Percentiles rank a stretch among this genome's conserved stretches.
phyloP scores from a whole-genome alignment of 2,797 vertebrate genomes.

The Myripristis jacobus region DNA sequence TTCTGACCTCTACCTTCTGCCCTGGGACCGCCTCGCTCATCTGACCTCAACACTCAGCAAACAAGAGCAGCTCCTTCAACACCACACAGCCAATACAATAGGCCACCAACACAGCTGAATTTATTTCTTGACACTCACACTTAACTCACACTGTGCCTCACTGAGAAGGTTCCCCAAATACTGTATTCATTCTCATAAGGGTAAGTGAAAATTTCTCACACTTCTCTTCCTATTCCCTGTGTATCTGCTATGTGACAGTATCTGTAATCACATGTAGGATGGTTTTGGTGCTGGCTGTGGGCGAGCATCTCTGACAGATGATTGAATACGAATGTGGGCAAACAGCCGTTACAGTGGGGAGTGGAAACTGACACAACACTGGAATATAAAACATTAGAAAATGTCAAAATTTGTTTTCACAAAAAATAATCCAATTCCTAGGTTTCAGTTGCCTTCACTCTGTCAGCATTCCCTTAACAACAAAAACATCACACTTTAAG shows the following conservation, averaged over 20 bases:
- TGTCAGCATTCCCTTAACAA: slow-evolving; percentile 40
- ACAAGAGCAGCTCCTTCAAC: slow-evolving; percentile 11
- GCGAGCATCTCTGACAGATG: slow-evolving; percentile 48
- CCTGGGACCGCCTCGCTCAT: slow-evolving; percentile 40
- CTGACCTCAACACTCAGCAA: slow-evolving; percentile 55
- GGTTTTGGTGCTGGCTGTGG: slow-evolving; percentile 36
- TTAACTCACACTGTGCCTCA: slow-evolving; percentile 3
- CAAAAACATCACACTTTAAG: neutral
- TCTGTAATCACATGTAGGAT: slow-evolving; percentile 43
- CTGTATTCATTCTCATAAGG: slow-evolving; percentile 35
- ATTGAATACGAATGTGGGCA: slow-evolving; percentile 66
- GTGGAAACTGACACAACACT: slow-evolving; percentile 48
- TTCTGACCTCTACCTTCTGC: slow-evolving; percentile 35
- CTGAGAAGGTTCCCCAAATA: slow-evolving; percentile 17
- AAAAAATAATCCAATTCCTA: slow-evolving; percentile 59
- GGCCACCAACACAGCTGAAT: slow-evolving; percentile 25
- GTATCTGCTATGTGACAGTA: slow-evolving; percentile 20
- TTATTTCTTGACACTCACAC: neutral
- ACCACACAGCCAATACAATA: slow-evolving; percentile 21
- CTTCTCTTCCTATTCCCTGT: neutral
- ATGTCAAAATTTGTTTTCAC: slow-evolving; percentile 47
- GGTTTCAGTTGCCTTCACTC: slow-evolving; percentile 54
- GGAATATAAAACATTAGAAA: slow-evolving; percentile 63
- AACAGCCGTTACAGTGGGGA: slow-evolving; percentile 45
- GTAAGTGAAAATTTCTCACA: neutral